Percentiles rank a stretch among this genome's conserved stretches.
Evolutionary conservation across 1,140 invertebrate species (phyloP).

Genomic region (Cyclina sinensis): DNA sequence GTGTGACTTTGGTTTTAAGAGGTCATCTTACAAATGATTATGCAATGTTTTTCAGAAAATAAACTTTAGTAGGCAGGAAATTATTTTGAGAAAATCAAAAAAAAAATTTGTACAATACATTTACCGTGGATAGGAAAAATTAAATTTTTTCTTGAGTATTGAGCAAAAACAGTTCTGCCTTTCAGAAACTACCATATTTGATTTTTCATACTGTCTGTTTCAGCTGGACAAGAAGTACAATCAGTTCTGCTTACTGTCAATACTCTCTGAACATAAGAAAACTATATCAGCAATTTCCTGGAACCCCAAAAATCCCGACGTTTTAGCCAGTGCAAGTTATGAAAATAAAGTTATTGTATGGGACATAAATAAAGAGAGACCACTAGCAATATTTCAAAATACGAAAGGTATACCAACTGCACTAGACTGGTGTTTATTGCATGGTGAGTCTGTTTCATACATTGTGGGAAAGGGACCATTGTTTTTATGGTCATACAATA

Average conservation of each 20-base stretch:
- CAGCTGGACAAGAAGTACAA: constrained; percentile 83
- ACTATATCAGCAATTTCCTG: constrained; percentile 87
- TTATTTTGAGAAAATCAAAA: too few species aligned
- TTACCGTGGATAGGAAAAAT: too few species aligned
- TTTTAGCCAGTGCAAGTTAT: constrained; percentile 84
- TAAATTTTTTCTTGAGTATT: too few species aligned
- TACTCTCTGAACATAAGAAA: constrained; percentile 88
- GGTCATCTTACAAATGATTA: too few species aligned
- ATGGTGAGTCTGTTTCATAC: constrained; percentile 82
- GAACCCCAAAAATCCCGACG: constrained; percentile 83
- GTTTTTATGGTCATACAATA: constrained; percentile 81
- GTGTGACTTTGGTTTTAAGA: too few species aligned
- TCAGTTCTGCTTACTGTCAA: constrained; percentile 86
- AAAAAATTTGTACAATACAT: too few species aligned
- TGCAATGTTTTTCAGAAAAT: too few species aligned
- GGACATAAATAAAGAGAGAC: constrained; percentile 83
- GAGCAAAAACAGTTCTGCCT: too few species aligned
- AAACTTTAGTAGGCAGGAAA: too few species aligned
- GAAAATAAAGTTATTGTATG: constrained; percentile 85
- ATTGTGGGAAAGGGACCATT: constrained; percentile 82
- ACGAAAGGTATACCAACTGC: constrained; percentile 76
- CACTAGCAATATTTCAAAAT: constrained; percentile 78
- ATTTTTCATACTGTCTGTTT: constrained; percentile 60
- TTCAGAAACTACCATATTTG: too few species aligned
- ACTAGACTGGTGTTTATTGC: constrained; percentile 82